Evolutionary conservation across 2,888 invertebrate genomes (phyloP).

Genomic region (Agrotis segetum): DNA sequence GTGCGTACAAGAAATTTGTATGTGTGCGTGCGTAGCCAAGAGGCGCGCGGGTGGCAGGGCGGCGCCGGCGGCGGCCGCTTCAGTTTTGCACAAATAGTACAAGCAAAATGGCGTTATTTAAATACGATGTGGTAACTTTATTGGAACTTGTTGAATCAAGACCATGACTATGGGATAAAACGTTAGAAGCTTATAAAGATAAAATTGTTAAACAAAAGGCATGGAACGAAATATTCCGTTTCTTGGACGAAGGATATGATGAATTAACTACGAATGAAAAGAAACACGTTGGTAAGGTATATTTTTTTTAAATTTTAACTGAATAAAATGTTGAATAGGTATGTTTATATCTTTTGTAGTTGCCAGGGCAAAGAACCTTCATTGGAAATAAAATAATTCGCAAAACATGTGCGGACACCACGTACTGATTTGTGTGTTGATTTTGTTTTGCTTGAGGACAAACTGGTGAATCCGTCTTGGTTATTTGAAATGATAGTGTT

Average conservation of each 20-base stretch:
- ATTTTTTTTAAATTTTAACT: constrained; percentile 17
- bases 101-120: constrained; percentile 26
- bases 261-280: constrained; percentile 22
- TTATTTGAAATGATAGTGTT: constrained; percentile 20
- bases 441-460: constrained; percentile 21
- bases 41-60: constrained; percentile 22
- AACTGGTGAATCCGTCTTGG: constrained; percentile 16
- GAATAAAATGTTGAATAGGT: constrained; percentile 14
- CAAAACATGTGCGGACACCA: constrained; percentile 32
- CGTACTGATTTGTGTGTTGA: constrained; percentile 30
- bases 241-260: constrained; percentile 17
- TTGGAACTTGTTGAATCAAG: constrained; percentile 27
- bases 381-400: constrained; percentile 33
- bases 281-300: constrained; percentile 32
- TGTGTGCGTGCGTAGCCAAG: constrained; percentile 25
- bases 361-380: constrained; percentile 28
- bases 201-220: constrained; percentile 15
- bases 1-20: constrained; percentile 14
- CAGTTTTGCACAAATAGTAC: constrained; percentile 15
- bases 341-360: constrained; percentile 23
- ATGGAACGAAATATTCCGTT: constrained; percentile 18
- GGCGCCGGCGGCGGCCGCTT: constrained; percentile 20
- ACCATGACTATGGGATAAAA: constrained; percentile 28
- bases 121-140: constrained; percentile 29
- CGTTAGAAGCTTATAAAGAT: not conserved